Evolutionary conservation across 2,113 vertebrate species (phyloP).

Genomic region (Archilochus colubris): DNA sequence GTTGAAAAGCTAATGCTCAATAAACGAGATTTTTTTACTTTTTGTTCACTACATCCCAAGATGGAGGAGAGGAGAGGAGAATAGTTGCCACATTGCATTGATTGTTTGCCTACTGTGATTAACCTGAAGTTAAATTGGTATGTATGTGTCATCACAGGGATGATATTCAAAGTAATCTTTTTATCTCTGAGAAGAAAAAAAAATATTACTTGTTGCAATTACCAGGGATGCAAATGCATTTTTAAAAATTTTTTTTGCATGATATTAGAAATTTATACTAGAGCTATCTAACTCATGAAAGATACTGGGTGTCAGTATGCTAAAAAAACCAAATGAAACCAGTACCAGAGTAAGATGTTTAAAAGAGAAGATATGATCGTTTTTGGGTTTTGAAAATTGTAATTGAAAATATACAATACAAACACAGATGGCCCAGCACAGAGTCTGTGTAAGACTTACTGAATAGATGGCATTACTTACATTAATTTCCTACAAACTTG

Average conservation of each 20-base stretch:
- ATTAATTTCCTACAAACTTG: neutral
- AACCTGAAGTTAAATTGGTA: constrained; percentile 5
- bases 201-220: neutral
- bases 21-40: neutral
- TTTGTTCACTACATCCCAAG: neutral
- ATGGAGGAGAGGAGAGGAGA: neutral
- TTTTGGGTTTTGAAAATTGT: neutral
- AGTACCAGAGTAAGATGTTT: neutral
- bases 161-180: neutral
- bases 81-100: neutral
- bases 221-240: neutral
- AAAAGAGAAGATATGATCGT: neutral
- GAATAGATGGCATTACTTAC: neutral
- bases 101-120: constrained; percentile 14
- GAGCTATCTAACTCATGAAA: neutral
- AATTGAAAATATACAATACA: neutral
- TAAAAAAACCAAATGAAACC: neutral
- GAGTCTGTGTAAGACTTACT: neutral
- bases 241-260: neutral
- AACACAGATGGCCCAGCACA: neutral
- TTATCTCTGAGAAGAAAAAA: neutral
- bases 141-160: neutral
- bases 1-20: neutral
- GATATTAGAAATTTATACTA: neutral
- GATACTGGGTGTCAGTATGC: neutral